phyloP scores from a whole-genome alignment of 2,888 invertebrate species.

The Volucella inanis region DNA sequence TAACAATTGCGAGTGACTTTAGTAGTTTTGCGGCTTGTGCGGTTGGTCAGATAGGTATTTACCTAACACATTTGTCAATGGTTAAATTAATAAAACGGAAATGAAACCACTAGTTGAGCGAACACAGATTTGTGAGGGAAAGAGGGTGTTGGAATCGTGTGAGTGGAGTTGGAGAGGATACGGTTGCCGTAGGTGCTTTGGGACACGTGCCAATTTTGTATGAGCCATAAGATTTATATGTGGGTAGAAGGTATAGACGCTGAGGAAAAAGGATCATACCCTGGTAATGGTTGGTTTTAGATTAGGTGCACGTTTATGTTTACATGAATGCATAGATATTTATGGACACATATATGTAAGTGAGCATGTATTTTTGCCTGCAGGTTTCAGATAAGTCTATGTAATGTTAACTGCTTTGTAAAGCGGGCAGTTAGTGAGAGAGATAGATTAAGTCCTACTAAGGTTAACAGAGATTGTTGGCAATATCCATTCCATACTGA shows the following conservation, averaged over 20 bases:
- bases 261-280: slow-evolving; percentile 17
- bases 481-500: too few relatives aligned
- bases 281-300: too few relatives aligned
- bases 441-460: too few relatives aligned
- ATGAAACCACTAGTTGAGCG: slow-evolving; percentile 42
- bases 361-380: too few relatives aligned
- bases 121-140: background rate
- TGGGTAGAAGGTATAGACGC: slow-evolving; percentile 13
- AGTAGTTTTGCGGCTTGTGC: slow-evolving; percentile 61
- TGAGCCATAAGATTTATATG: slow-evolving; percentile 1
- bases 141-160: background rate
- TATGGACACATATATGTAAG: too few relatives aligned
- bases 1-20: slow-evolving; percentile 39
- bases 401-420: too few relatives aligned
- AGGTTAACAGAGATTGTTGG: too few relatives aligned
- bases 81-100: slow-evolving; percentile 68
- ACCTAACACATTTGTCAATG: slow-evolving; percentile 55
- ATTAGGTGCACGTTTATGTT: too few relatives aligned
- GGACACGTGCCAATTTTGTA: slow-evolving; percentile 43
- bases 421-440: too few relatives aligned
- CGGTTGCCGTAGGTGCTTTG: slow-evolving; percentile 11
- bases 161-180: slow-evolving; percentile 19
- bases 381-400: too few relatives aligned
- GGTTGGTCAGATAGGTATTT: slow-evolving; percentile 52
- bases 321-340: too few relatives aligned